These are phyloP conservation scores for Megaceryle torquata DNA, from an alignment of 2,113 vertebrate genomes.

Conservation along the genomic window DNA sequence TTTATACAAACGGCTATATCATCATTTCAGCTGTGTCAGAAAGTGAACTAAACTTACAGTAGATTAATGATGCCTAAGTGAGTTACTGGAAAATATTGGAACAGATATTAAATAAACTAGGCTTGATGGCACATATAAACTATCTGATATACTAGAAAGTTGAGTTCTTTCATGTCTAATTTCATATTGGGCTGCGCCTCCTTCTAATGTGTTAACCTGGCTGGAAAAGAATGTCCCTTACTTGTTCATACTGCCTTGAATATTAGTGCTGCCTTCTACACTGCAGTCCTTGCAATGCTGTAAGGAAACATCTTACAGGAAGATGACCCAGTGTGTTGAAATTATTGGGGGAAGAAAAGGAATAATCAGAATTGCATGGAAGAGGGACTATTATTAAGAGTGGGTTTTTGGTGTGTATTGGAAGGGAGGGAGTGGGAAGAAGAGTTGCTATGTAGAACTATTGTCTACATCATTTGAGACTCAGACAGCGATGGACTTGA, in stretches of 20 bases:
- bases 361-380: neutral
- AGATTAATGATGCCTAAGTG: constrained; percentile 12
- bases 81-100: neutral
- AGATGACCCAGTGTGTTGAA: neutral
- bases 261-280: neutral
- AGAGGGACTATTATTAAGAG: neutral
- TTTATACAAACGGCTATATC: neutral
- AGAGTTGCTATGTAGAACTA: neutral
- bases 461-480: neutral
- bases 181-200: neutral
- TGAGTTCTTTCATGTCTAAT: neutral
- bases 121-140: neutral
- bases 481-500: neutral
- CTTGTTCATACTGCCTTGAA: neutral
- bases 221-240: neutral
- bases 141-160: neutral
- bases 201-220: neutral
- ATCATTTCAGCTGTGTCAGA: neutral
- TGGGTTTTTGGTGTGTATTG: neutral
- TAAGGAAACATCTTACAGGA: neutral
- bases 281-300: neutral
- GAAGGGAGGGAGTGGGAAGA: neutral
- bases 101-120: constrained; percentile 13
- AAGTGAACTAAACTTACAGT: neutral
- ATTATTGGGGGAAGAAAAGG: neutral